These are phyloP conservation scores for Eledone cirrhosa DNA, from an alignment of 2,888 invertebrate genomes.

Conservation along the genomic window DNA sequence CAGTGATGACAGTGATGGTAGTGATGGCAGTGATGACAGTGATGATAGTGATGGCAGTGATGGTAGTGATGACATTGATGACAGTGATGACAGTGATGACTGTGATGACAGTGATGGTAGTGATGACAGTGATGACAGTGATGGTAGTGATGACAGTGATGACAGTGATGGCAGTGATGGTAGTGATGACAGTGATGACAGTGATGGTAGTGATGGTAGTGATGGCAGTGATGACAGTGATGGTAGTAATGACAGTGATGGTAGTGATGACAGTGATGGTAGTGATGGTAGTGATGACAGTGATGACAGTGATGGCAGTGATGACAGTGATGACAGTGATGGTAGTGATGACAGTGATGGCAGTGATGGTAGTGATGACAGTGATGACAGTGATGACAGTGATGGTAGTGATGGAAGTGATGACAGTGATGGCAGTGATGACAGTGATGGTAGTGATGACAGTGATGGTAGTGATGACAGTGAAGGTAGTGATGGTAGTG, in stretches of 20 bases:
- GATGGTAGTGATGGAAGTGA: conserved; percentile 3
- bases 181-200: conserved; percentile 23
- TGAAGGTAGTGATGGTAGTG: too few species aligned
- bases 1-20: not conserved
- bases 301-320: conserved; percentile 5
- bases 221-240: not conserved
- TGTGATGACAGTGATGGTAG: not conserved
- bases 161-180: not conserved
- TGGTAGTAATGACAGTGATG: conserved; percentile 2
- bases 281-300: conserved; percentile 7
- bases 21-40: not conserved
- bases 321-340: not conserved
- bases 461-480: too few species aligned
- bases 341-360: conserved; percentile 1
- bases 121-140: conserved; percentile 10
- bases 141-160: conserved; percentile 5
- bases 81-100: too few species aligned
- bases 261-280: not conserved
- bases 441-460: conserved; percentile 24
- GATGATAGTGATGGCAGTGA: too few species aligned
- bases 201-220: not conserved
- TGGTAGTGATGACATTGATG: too few species aligned
- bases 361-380: not conserved
- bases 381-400: conserved; percentile 14
- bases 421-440: conserved; percentile 5